Conservation (phyloP, 2,797 vertebrate species). For the Numenius phaeopus region DNA sequence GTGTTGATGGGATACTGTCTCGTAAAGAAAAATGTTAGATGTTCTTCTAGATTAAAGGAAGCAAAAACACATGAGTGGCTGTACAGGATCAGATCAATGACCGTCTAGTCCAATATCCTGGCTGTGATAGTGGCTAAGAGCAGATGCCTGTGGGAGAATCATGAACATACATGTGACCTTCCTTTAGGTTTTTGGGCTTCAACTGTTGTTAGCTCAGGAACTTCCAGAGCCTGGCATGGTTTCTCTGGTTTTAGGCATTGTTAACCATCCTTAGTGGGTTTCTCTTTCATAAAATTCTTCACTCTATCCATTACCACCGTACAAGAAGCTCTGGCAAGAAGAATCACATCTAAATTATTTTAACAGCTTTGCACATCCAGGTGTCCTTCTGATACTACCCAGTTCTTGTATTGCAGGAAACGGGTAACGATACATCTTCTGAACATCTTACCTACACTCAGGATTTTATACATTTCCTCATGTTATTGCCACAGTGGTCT, state of each 20-base stretch:
- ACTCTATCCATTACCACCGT: neutral
- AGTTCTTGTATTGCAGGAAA: neutral
- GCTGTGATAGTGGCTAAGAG: neutral
- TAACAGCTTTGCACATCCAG: neutral
- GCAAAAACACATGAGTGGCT: neutral
- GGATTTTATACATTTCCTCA: neutral
- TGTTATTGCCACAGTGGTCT: neutral
- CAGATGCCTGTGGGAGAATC: neutral
- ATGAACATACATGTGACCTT: neutral
- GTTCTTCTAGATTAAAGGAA: conserved; percentile 21
- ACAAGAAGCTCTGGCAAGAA: fast-evolving
- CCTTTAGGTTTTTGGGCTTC: neutral
- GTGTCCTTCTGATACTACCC: neutral
- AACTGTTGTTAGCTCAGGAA: neutral
- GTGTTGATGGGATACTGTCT: neutral
- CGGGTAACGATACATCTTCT: neutral
- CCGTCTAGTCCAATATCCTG: conserved; percentile 6
- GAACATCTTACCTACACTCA: neutral
- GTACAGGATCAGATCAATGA: conserved; percentile 19
- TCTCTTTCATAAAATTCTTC: neutral
- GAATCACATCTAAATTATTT: neutral
- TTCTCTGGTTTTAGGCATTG: neutral
- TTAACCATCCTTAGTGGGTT: neutral
- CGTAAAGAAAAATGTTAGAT: neutral
- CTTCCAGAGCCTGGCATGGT: neutral